A percentile compares a stretch with the other conserved stretches of the same genome.
These are phyloP conservation scores for Ornithoptera priamus DNA, from an alignment of 2,888 invertebrate species.

Conservation along the genomic window DNA sequence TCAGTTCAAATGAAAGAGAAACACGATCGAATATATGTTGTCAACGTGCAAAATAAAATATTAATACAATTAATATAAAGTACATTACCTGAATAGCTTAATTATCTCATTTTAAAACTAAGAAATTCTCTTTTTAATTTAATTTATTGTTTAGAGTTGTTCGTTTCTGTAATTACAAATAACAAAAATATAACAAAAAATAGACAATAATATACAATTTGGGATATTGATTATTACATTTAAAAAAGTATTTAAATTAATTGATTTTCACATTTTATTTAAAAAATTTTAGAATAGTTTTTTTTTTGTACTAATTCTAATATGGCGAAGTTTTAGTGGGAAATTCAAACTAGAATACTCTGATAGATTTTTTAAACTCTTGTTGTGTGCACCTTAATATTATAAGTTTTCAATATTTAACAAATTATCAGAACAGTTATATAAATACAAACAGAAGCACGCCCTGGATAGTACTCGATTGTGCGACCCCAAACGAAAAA, in stretches of 20 bases:
- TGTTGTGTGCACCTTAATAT: neutral
- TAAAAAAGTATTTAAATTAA: too few relatives aligned
- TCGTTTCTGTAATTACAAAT: neutral
- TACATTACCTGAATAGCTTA: neutral
- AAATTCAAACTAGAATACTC: slow-evolving; percentile 32
- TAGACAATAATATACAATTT: neutral
- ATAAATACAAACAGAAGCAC: neutral
- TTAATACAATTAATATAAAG: neutral
- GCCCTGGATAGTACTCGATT: slow-evolving; percentile 15
- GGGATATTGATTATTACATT: too few relatives aligned
- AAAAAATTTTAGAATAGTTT: neutral
- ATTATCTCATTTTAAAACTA: neutral
- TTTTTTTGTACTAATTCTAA: slow-evolving; percentile 29
- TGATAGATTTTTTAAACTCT: neutral
- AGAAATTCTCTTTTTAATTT: neutral
- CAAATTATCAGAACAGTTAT: neutral
- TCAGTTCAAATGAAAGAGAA: slow-evolving; percentile 74
- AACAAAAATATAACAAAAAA: neutral
- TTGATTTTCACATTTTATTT: neutral
- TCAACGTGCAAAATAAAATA: slow-evolving; percentile 49
- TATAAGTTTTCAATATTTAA: neutral
- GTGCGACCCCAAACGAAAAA: slow-evolving; percentile 35
- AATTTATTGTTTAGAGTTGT: neutral
- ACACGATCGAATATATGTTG: slow-evolving; percentile 62
- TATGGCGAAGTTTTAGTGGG: slow-evolving; percentile 27